A percentile compares a stretch with the other conserved stretches of the same genome.
phyloP scores from a whole-genome alignment of 2,113 vertebrate genomes.

The Acinonyx jubatus region DNA sequence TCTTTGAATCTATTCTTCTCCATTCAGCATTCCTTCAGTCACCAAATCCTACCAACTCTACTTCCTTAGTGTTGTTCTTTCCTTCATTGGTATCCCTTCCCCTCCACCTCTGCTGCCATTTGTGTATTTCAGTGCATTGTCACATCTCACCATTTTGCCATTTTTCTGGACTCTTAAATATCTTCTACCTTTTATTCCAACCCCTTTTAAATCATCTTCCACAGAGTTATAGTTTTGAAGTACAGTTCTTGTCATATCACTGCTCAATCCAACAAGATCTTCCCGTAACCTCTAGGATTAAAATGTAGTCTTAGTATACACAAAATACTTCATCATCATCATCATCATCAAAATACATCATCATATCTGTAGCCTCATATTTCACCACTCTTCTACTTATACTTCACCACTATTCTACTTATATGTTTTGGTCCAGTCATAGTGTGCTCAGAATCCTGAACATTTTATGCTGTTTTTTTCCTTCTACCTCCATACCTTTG shows the following conservation, averaged over 20 bases:
- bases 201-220: neutral
- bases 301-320: neutral
- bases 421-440: neutral
- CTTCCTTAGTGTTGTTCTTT: neutral
- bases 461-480: constrained; percentile 1
- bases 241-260: neutral
- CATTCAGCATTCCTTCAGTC: neutral
- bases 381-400: neutral
- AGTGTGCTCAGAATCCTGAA: neutral
- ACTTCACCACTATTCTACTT: neutral
- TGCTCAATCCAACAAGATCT: neutral
- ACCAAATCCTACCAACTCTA: neutral
- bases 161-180: neutral
- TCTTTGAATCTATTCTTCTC: neutral
- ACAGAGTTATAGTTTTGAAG: neutral
- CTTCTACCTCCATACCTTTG: neutral
- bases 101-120: neutral
- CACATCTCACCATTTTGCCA: neutral
- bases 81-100: neutral
- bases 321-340: neutral
- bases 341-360: too few species aligned
- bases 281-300: neutral
- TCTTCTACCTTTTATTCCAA: neutral
- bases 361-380: neutral
- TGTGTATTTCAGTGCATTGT: neutral